Base-by-base conservation (phyloP, 2,113 vertebrate species). In the Hepsetus odoe region DNA sequence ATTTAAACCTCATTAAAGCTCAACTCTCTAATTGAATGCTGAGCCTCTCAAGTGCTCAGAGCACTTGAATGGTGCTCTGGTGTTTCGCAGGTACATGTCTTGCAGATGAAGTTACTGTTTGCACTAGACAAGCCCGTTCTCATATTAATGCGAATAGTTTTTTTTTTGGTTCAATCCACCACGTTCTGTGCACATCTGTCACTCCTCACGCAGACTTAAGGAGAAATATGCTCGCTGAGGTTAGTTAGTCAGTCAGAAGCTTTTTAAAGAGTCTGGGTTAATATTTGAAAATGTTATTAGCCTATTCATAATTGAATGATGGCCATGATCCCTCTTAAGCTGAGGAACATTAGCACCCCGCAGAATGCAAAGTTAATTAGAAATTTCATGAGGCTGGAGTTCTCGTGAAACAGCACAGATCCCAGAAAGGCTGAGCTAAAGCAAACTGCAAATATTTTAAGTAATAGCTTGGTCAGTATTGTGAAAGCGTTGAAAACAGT, bases 281-380 rank as follows among this genome's bases (percentile, higher is more conserved):
- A 82, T 84, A 62, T 82, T 73, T 72, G 80, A 82, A 72, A 72
- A 76, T 72, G 59, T 76, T 67, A 82, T 84, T 79, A 83, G 28
- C 85, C 87, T 84, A 83, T 61, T 85, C 56, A 84, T 86, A 90
- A 90, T 91, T 90, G 89, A 82, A 73, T 76, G 85, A 82, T 74
- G 77, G 85, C 85, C 76, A 69, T 76, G 67, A 56, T 86, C 82
- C 72, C 58, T 83, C 85, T 82, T 84, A 82, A 88, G 84, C 86
- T 28, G 80, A 69, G 55, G 80, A 79, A 89, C 87, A 90, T 89
- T 85, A 85, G 70, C 72, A 88, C 86, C 76, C 73, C 53, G 49
- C 55, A 82, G 75, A 90, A 88, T 76, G 80, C 85, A 83, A 76
- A 80, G 85, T 84, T 89, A 90, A 91, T 92, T 91, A 87, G 78